Evolutionary conservation across 2,797 vertebrate species (phyloP).

Genomic region (Pangasius larnaudii): DNA sequence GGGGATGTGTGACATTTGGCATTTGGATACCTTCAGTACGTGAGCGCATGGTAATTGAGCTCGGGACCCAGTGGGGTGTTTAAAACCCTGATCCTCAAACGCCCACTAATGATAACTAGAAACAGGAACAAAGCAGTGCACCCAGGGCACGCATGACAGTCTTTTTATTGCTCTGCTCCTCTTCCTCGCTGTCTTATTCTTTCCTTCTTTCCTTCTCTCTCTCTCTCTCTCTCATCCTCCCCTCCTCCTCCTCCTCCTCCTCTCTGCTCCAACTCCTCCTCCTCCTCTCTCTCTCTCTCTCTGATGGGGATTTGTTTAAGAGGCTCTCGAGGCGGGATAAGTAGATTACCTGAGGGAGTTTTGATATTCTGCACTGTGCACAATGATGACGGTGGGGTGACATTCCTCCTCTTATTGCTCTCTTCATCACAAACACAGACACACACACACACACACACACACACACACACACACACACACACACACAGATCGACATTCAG

Average conservation of each 20-base stretch:
- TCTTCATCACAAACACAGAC: conserved; percentile 34
- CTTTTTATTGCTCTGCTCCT: conserved; percentile 46
- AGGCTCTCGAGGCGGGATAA: conserved; percentile 72
- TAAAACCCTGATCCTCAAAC: conserved; percentile 69
- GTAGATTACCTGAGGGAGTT: conserved; percentile 70
- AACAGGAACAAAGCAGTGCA: conserved; percentile 53
- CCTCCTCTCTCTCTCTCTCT: neutral
- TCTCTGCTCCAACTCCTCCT: neutral
- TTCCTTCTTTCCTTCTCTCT: conserved; percentile 3
- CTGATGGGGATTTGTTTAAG: conserved; percentile 68
- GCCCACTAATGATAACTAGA: conserved; percentile 58
- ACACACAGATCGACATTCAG: neutral
- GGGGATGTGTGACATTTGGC: conserved; percentile 71
- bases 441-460: neutral
- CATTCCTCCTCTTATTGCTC: conserved; percentile 65
- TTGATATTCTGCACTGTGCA: conserved; percentile 72
- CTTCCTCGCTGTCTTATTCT: conserved; percentile 13
- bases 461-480: neutral
- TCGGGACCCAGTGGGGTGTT: conserved; percentile 69
- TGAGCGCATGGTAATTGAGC: conserved; percentile 77
- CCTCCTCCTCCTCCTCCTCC: neutral
- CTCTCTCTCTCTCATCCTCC: conserved; percentile 10
- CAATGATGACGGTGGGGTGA: conserved; percentile 60
- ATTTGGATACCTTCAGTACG: conserved; percentile 77
- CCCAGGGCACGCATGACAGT: conserved; percentile 46